These are phyloP conservation scores for Ormyrus pomaceus DNA, from an alignment of 2,888 invertebrate genomes.

Conservation along the genomic window DNA sequence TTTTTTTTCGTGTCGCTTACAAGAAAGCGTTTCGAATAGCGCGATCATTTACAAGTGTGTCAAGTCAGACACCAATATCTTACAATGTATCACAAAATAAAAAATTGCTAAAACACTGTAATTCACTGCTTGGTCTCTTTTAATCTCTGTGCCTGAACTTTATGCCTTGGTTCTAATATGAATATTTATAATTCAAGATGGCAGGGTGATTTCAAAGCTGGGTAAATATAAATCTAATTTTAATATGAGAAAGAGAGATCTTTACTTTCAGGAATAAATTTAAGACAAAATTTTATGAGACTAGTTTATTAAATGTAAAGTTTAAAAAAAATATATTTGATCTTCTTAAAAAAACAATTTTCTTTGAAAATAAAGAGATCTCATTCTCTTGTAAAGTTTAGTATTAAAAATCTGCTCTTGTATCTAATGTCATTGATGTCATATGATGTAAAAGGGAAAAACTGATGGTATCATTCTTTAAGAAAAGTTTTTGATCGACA, in stretches of 20 bases:
- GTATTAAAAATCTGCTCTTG: slow-evolving; percentile 15
- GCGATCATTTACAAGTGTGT: slow-evolving; percentile 22
- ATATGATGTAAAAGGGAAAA: slow-evolving; percentile 24
- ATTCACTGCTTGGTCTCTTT: slow-evolving; percentile 12
- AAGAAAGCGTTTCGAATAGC: slow-evolving; percentile 22
- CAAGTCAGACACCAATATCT: slow-evolving; percentile 14
- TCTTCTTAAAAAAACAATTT: slow-evolving; percentile 18
- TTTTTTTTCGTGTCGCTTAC: slow-evolving; percentile 23
- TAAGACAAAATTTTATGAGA: slow-evolving; percentile 27
- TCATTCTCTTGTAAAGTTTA: slow-evolving; percentile 40
- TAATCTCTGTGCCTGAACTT: slow-evolving; percentile 26
- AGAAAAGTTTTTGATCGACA: not conserved
- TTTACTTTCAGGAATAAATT: slow-evolving; percentile 37
- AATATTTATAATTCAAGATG: too few relatives aligned
- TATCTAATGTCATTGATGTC: slow-evolving; percentile 41
- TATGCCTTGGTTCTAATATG: not conserved
- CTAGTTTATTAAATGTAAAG: slow-evolving; percentile 19
- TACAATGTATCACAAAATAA: slow-evolving; percentile 26
- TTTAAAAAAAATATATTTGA: slow-evolving; percentile 17
- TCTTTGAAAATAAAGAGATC: slow-evolving; percentile 38
- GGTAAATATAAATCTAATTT: slow-evolving; percentile 16
- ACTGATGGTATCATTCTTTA: slow-evolving; percentile 27
- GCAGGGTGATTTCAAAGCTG: slow-evolving; percentile 4
- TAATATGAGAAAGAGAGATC: slow-evolving; percentile 1
- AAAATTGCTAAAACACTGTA: slow-evolving; percentile 10